Base-by-base conservation (phyloP, 2,113 vertebrate genomes). In the Rhinogobius similis region DNA sequence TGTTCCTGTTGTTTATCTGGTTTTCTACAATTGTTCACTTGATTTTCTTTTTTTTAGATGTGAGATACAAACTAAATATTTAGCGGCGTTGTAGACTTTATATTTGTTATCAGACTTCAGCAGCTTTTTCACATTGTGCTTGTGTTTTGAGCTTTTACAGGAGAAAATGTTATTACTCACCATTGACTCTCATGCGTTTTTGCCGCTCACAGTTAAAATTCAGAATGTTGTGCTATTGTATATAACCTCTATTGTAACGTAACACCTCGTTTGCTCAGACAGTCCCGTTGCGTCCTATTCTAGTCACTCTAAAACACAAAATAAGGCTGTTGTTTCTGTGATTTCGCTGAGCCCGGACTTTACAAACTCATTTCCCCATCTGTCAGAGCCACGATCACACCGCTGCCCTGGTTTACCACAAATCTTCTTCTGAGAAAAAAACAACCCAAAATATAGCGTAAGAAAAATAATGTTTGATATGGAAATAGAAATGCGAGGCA, bases 401-500 rank as follows among this genome's bases (percentile, higher is more conserved):
- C 16, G 2, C 5, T 61, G 58, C 58, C 58, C 58, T 21, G 29
- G 16, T 61, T 38, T 36, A 1, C 27, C 39, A 14, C 32, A 56
- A 53, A 29, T 53, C 8, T 36, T 18, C 21, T 38, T 63, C n/a
- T n/a, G n/a, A n/a, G n/a, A 36, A 61, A 61, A 10, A 36, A 9
- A 12, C 27, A 38, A 9, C 53, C 24, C 23, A 27, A 56, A 59
- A 59, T 32, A 59, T 27, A 10, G 32, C 52, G 62, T 14, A 18
- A 53, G 52, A 32, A 36, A 38, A 38, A 38, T 36, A 61, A 61
- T n/a, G 65, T 41, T 62, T 53, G 46, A 79, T 52, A 61, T 62
- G 62, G 32, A 59, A 27, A 52, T 10, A 63, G 55, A 48, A n/a
- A 61, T 14, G 13, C 38, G 23, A 29, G 27, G 14, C 56, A 16